Conservation (phyloP, 2,113 vertebrate genomes). For the Corythornis vintsioides region DNA sequence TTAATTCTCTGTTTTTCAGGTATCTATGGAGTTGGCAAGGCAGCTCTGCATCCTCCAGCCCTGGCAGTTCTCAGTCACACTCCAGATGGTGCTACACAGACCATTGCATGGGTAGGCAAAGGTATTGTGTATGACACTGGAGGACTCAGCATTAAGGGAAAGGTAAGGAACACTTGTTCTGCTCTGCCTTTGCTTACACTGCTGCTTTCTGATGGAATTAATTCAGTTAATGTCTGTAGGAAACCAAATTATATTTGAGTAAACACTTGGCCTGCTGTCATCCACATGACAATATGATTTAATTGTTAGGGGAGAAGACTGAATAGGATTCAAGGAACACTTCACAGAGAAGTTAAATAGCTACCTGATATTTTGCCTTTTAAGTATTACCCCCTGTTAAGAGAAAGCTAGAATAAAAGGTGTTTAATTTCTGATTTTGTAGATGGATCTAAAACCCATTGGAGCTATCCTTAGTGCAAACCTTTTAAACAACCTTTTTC, state of each 20-base stretch:
- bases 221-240: not conserved
- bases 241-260: not conserved
- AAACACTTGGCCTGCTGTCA: not conserved
- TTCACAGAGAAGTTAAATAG: not conserved
- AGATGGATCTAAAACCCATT: not conserved
- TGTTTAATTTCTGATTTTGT: not conserved
- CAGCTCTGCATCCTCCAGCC: conserved; percentile 90
- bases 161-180: conserved; percentile 74
- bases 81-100: conserved; percentile 93
- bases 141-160: conserved; percentile 98
- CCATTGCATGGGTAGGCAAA: conserved; percentile 98
- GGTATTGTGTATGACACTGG: conserved; percentile 98
- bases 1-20: conserved; percentile 72
- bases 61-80: conserved; percentile 92
- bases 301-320: not conserved
- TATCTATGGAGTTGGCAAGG: conserved; percentile 96
- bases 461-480: not conserved
- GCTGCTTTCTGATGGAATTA: not conserved
- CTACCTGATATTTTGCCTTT: not conserved
- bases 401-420: not conserved
- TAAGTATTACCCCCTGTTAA: not conserved
- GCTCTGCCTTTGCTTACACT: not conserved
- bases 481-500: not conserved
- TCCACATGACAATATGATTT: not conserved
- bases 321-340: not conserved